Evolutionary conservation across 2,797 vertebrate genomes (phyloP).

Genomic region (Siniperca scherzeri): DNA sequence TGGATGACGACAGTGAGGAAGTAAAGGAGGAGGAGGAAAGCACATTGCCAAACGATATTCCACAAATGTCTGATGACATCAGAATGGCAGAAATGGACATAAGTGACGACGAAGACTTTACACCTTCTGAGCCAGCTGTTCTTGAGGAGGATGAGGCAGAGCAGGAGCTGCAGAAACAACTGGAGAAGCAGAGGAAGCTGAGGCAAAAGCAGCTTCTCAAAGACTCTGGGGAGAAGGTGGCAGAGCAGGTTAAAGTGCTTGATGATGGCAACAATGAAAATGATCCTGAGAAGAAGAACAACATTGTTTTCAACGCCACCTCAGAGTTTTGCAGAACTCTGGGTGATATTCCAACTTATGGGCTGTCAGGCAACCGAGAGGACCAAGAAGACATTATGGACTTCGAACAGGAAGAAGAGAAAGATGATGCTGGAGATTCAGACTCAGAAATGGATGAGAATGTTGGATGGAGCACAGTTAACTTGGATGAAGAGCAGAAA

Average conservation of each 20-base stretch:
- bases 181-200: conserved; percentile 92
- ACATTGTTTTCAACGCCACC: conserved; percentile 94
- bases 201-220: conserved; percentile 88
- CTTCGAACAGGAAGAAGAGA: conserved; percentile 90
- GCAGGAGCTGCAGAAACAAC: conserved; percentile 93
- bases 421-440: conserved; percentile 86
- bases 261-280: conserved; percentile 72
- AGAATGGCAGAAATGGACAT: conserved; percentile 94
- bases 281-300: conserved; percentile 87
- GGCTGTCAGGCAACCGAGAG: conserved; percentile 93
- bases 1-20: conserved; percentile 32
- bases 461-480: conserved; percentile 94
- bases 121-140: conserved; percentile 62
- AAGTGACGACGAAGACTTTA: conserved; percentile 87
- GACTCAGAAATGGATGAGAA: conserved; percentile 93
- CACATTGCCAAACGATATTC: neutral
- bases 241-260: conserved; percentile 82
- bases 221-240: conserved; percentile 91
- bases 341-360: conserved; percentile 95
- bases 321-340: conserved; percentile 95
- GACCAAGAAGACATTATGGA: conserved; percentile 96
- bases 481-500: conserved; percentile 92
- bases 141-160: conserved; percentile 94
- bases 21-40: conserved; percentile 41
- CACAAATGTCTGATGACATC: conserved; percentile 87